phyloP scores from a whole-genome alignment of 2,888 invertebrate species.

The Melinaea marsaeus region DNA sequence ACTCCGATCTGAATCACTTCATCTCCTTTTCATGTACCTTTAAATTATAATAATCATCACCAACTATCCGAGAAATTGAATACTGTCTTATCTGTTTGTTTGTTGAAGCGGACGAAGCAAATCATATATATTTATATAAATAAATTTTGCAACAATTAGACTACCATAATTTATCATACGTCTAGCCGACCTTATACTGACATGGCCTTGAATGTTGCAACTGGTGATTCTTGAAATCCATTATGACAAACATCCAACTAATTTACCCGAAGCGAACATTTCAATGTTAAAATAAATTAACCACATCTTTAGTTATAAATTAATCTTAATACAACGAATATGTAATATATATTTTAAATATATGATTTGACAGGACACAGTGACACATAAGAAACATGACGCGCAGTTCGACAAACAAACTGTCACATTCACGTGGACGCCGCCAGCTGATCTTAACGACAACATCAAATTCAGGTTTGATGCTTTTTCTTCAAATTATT shows the following conservation, averaged over 20 bases:
- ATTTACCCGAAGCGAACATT: constrained; percentile 5
- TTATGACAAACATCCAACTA: constrained; percentile 6
- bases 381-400: constrained; percentile 83
- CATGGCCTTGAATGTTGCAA: constrained; percentile 37
- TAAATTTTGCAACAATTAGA: no score
- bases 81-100: no score
- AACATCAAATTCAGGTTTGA: background rate
- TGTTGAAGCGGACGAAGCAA: no score
- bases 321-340: no score
- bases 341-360: background rate
- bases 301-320: background rate
- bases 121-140: no score
- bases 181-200: constrained; percentile 29
- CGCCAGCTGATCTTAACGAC: constrained; percentile 79
- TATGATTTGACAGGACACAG: constrained; percentile 74
- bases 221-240: constrained; percentile 21
- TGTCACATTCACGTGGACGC: constrained; percentile 80
- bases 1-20: no score
- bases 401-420: constrained; percentile 75
- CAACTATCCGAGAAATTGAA: no score
- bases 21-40: no score
- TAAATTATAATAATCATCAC: no score
- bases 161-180: constrained; percentile 23
- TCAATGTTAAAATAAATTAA: constrained; percentile 7
- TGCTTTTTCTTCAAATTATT: no score